Base-by-base conservation (phyloP, 23 tunicate genomes). In the Halocynthia roretzi region DNA sequence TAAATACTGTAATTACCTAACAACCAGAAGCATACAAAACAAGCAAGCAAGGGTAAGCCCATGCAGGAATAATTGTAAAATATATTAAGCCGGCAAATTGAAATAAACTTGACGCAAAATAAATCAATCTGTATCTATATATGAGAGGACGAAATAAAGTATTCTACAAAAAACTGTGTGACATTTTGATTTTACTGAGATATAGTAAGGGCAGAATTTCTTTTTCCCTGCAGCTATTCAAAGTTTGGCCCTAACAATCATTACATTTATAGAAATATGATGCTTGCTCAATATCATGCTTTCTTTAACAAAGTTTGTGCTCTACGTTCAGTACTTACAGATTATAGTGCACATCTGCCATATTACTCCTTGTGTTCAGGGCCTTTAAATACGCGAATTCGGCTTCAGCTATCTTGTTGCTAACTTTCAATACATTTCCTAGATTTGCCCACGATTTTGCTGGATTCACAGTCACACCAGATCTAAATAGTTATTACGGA, bases 341-440 rank as follows among this genome's bases (percentile, higher is more conserved):
- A 71, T 90, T 90, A 66, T 90, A 90, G 51, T 90, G 87, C 53
- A 80, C 87, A 62, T 90, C 97, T 60, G 97, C 97, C 97, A 90
- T 90, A 77, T 85, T 90, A 50, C 85, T 50, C 62, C 90, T 62
- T 52, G 72, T 79, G 12, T 73, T 51, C 71, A 90, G 61, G 12
- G 97, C 97, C 17, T 80, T 14, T 58, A 85, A 54, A 77, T 90
- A 90, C 21, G 86, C 80, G 15, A 40, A 53, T 56, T 90, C 97
- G 12, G 97, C 97, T 55, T 81, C 85, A 21, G 65, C 51, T 10
- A 77, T 49, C 53, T 61, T 48, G 44, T 74, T 77, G 51, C 77
- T 80, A 0, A 54, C 31, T 15, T 80, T 80, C 75, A 84, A 56
- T 14, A 73, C 86, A 72, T 85, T 81, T n/a, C 97, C 97, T 14